Conservation (phyloP, 2,113 vertebrate species). For the Heptranchias perlo region DNA sequence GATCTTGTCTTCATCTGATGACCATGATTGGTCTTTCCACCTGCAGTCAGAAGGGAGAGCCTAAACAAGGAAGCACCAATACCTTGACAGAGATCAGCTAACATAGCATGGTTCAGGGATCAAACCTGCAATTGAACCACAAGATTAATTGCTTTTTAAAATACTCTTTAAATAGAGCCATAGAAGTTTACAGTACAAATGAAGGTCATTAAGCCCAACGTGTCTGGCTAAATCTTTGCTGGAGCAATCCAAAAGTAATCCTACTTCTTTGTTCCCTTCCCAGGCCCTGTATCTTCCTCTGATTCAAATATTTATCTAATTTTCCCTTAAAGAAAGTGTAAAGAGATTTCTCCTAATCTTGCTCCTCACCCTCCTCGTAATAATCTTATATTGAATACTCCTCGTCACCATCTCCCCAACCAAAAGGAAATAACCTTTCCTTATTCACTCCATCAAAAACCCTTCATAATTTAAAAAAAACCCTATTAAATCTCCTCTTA, state of each 20-base stretch:
- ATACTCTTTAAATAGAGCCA: background rate
- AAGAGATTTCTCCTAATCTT: background rate
- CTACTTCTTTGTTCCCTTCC: background rate
- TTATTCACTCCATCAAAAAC: background rate
- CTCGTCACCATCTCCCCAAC: background rate
- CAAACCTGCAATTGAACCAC: background rate
- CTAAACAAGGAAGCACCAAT: background rate
- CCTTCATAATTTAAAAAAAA: background rate
- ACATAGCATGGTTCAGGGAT: background rate
- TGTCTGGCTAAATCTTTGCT: background rate
- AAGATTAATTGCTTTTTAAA: background rate
- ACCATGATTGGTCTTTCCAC: background rate
- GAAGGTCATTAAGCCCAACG: background rate
- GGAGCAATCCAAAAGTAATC: background rate
- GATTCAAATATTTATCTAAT: background rate
- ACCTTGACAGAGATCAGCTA: background rate
- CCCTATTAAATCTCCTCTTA: background rate
- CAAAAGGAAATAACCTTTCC: background rate
- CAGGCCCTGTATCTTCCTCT: background rate
- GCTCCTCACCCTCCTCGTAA: background rate
- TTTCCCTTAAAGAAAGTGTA: background rate
- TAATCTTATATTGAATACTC: background rate
- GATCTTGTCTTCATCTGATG: background rate
- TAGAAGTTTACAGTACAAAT: background rate
- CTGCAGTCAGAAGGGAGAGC: background rate